These are phyloP conservation scores for Podilymbus podiceps DNA, from an alignment of 2,113 vertebrate genomes.

Conservation along the genomic window DNA sequence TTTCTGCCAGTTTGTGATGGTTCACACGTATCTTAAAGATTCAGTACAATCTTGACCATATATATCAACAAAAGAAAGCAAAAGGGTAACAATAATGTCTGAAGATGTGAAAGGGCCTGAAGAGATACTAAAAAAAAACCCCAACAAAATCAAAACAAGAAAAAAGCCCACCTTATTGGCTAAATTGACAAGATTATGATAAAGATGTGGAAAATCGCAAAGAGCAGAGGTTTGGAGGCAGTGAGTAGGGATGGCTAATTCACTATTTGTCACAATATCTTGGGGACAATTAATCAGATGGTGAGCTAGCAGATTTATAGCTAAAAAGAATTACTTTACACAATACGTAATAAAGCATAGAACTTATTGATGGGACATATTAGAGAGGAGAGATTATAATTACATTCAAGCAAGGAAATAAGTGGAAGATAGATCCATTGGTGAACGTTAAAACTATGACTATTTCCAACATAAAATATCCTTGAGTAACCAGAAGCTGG, in stretches of 20 bases:
- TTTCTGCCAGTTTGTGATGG: background rate
- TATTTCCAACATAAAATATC: background rate
- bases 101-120: background rate
- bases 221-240: background rate
- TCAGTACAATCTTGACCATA: background rate
- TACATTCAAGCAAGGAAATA: background rate
- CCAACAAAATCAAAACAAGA: background rate
- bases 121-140: background rate
- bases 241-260: background rate
- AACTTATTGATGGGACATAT: background rate
- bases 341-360: background rate
- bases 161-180: background rate
- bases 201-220: background rate
- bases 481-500: background rate
- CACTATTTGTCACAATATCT: background rate
- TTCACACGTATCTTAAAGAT: background rate
- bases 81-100: background rate
- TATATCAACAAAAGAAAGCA: background rate
- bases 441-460: background rate
- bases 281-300: background rate
- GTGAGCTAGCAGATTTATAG: background rate
- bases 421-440: background rate
- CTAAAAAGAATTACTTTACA: background rate
- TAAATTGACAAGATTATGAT: background rate
- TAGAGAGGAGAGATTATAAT: background rate